phyloP scores from a whole-genome alignment of 2,888 invertebrate species.

The Sceliomorpha sp. region DNA sequence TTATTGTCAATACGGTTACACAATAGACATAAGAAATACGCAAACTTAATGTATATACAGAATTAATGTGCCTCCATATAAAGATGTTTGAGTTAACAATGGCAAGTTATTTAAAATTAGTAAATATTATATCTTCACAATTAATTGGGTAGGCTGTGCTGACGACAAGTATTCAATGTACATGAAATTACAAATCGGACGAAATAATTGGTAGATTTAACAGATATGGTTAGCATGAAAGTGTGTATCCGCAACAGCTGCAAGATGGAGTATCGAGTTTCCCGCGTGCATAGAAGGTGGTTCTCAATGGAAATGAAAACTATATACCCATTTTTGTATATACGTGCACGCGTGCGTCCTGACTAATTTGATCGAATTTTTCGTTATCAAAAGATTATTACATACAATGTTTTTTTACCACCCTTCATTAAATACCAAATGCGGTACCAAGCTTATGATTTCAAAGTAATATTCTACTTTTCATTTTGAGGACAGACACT shows the following conservation, averaged over 20 bases:
- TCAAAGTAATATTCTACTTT: too few species aligned
- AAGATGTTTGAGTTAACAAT: constrained; percentile 7
- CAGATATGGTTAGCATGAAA: constrained; percentile 46
- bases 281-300: constrained; percentile 17
- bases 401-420: too few species aligned
- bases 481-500: too few species aligned
- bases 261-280: constrained; percentile 25
- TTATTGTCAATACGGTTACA: too few species aligned
- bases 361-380: constrained; percentile 22
- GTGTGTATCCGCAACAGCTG: constrained; percentile 39
- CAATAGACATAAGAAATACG: too few species aligned
- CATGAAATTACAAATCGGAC: constrained; percentile 11
- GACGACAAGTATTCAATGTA: constrained; percentile 16
- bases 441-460: too few species aligned
- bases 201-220: constrained; percentile 39
- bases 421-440: too few species aligned
- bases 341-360: not conserved
- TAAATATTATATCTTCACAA: constrained; percentile 7
- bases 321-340: constrained; percentile 14
- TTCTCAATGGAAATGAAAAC: constrained; percentile 18
- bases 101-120: constrained; percentile 24
- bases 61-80: too few species aligned
- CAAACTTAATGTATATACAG: too few species aligned
- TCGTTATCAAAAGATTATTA: too few species aligned
- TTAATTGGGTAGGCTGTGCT: constrained; percentile 10